Percentiles rank a stretch among this genome's conserved stretches.
Evolutionary conservation across 2,888 invertebrate genomes (phyloP).

Genomic region (Microchrysa polita): DNA sequence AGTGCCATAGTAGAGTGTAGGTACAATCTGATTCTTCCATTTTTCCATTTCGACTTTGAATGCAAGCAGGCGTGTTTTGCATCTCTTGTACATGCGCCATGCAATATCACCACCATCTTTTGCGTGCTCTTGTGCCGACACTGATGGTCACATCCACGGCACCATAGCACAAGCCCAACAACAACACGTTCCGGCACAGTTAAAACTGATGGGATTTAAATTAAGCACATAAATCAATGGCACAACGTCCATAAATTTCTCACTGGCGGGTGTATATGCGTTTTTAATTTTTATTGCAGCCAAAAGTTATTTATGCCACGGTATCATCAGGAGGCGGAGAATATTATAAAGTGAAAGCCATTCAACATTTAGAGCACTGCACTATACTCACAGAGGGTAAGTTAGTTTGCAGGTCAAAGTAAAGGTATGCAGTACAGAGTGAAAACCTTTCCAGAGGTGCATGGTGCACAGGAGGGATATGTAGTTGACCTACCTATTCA

Average conservation of each 20-base stretch:
- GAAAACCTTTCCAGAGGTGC: no score
- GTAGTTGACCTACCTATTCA: constrained; percentile 9
- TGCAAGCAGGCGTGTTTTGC: constrained; percentile 40
- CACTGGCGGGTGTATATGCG: constrained; percentile 50
- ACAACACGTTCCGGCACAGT: constrained; percentile 25
- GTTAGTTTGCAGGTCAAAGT: constrained; percentile 8
- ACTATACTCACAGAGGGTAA: no score
- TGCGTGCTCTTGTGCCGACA: neutral
- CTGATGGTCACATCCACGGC: neutral
- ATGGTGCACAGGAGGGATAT: no score
- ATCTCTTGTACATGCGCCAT: constrained; percentile 27
- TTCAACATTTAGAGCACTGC: constrained; percentile 23
- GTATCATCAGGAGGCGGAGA: constrained; percentile 17
- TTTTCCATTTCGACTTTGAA: constrained; percentile 15
- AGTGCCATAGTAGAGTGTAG: constrained; percentile 6
- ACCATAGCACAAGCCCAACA: no score
- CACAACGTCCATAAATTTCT: constrained; percentile 49
- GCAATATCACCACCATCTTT: constrained; percentile 12
- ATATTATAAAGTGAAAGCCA: constrained; percentile 38
- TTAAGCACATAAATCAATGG: constrained; percentile 49
- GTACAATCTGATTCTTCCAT: no score
- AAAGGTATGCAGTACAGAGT: neutral
- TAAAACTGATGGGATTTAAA: constrained; percentile 51
- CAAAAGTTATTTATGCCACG: constrained; percentile 38
- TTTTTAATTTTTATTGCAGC: constrained; percentile 50